Percentiles rank a stretch among this genome's conserved stretches.
phyloP scores from a whole-genome alignment of 1,140 invertebrate genomes.

The Zelostemma sp. region DNA sequence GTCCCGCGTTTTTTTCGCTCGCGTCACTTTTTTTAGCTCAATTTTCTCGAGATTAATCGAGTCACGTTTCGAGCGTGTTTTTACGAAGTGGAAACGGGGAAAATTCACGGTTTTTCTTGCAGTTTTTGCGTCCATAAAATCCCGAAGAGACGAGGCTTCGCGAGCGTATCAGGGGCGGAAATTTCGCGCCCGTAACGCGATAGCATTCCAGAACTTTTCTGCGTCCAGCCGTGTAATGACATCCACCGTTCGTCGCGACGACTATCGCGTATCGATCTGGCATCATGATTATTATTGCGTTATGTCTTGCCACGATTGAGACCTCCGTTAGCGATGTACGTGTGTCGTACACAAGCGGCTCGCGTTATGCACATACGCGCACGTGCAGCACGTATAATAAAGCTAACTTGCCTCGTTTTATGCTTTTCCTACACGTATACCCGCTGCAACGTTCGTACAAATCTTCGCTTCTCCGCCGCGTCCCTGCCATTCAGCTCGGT shows the following conservation, averaged over 20 bases:
- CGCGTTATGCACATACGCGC: slow-evolving; percentile 34
- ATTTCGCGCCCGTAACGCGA: slow-evolving; percentile 11
- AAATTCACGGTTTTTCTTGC: no score
- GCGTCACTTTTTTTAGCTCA: no score
- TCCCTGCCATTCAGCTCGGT: slow-evolving; percentile 44
- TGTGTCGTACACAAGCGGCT: slow-evolving; percentile 26
- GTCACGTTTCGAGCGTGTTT: no score
- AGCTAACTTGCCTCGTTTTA: slow-evolving; percentile 40
- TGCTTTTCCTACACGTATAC: slow-evolving; percentile 36
- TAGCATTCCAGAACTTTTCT: slow-evolving; percentile 51
- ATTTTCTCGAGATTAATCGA: no score
- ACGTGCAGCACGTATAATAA: slow-evolving; percentile 40
- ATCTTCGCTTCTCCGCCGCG: slow-evolving; percentile 27
- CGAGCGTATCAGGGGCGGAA: no score
- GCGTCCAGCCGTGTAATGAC: slow-evolving; percentile 53
- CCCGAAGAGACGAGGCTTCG: no score
- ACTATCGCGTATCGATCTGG: slow-evolving; percentile 64
- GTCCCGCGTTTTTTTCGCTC: no score
- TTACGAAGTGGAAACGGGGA: no score
- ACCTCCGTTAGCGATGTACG: slow-evolving; percentile 52
- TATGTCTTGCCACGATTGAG: slow-evolving; percentile 59
- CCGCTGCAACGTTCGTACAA: slow-evolving; percentile 5
- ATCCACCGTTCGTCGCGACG: slow-evolving; percentile 52
- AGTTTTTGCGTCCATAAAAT: no score
- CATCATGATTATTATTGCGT: slow-evolving; percentile 65